These are phyloP conservation scores for Caretta caretta DNA, from an alignment of 2,113 vertebrate genomes.

Conservation along the genomic window DNA sequence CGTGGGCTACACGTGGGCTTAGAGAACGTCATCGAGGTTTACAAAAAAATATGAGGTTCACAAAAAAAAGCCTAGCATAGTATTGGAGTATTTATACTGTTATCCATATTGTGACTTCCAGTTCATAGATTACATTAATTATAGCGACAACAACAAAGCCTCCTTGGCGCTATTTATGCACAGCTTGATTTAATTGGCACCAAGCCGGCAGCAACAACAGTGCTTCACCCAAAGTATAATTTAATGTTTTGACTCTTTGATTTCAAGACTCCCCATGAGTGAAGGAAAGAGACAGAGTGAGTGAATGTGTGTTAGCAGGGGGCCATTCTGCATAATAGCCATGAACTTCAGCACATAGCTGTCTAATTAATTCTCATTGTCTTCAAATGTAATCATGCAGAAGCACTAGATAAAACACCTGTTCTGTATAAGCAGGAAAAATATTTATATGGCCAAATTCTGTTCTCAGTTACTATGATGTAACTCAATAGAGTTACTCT, in stretches of 20 bases:
- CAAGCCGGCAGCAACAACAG: background rate
- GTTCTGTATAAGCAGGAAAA: background rate
- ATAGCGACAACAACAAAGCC: background rate
- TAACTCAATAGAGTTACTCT: background rate
- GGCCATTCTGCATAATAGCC: background rate
- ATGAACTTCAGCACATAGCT: background rate
- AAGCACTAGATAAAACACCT: background rate
- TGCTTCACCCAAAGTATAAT: background rate
- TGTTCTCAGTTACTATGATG: background rate
- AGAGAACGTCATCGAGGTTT: background rate
- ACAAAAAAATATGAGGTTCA: background rate
- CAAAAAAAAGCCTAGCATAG: background rate
- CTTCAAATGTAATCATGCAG: background rate
- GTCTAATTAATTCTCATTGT: background rate
- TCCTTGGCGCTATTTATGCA: background rate
- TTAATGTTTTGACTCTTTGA: background rate
- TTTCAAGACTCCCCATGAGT: background rate
- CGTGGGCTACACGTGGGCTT: background rate
- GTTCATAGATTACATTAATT: background rate
- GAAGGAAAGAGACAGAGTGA: background rate
- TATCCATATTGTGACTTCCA: background rate
- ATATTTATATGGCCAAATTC: background rate
- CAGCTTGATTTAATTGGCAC: background rate
- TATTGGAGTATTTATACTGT: background rate
- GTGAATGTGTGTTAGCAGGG: background rate